These are phyloP conservation scores for Larimichthys polyactis DNA, from an alignment of 2,113 vertebrate species.

Conservation along the genomic window DNA sequence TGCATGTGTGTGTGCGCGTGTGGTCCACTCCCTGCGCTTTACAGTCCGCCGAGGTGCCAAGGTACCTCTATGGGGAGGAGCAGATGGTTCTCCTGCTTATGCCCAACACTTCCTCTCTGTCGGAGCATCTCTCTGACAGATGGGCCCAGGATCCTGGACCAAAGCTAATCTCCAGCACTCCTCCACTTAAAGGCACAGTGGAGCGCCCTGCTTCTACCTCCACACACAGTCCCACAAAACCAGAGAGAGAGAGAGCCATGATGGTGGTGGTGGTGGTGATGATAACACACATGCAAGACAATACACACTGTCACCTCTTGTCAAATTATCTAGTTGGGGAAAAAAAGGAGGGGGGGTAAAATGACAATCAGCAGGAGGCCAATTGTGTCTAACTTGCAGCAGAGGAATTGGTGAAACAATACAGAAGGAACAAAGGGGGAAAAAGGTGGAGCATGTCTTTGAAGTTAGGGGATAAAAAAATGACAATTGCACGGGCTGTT, in stretches of 20 bases:
- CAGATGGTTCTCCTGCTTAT: constrained; percentile 83
- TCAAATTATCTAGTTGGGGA: neutral
- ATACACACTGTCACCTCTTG: constrained; percentile 35
- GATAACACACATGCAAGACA: constrained; percentile 8
- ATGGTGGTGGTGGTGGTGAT: constrained; percentile 29
- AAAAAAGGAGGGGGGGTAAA: neutral
- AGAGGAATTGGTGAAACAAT: constrained; percentile 53
- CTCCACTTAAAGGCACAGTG: constrained; percentile 83
- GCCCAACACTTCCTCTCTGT: constrained; percentile 80
- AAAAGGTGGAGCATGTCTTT: constrained; percentile 57
- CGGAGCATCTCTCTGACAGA: constrained; percentile 84
- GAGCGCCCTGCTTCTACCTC: constrained; percentile 48
- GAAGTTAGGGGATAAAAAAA: constrained; percentile 45
- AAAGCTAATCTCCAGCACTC: constrained; percentile 82
- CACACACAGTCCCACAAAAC: constrained; percentile 41
- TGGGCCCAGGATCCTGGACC: constrained; percentile 83
- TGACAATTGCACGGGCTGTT: constrained; percentile 9
- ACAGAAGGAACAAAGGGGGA: constrained; percentile 75
- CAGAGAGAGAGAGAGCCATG: constrained; percentile 24
- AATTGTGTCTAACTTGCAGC: constrained; percentile 36
- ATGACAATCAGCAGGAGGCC: neutral
- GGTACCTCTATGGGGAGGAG: constrained; percentile 70
- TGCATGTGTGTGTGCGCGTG: neutral
- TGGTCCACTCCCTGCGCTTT: constrained; percentile 48
- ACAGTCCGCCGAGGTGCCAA: constrained; percentile 59